Conservation (phyloP, 2,888 invertebrate genomes). For the Dryocosmus kuriphilus region DNA sequence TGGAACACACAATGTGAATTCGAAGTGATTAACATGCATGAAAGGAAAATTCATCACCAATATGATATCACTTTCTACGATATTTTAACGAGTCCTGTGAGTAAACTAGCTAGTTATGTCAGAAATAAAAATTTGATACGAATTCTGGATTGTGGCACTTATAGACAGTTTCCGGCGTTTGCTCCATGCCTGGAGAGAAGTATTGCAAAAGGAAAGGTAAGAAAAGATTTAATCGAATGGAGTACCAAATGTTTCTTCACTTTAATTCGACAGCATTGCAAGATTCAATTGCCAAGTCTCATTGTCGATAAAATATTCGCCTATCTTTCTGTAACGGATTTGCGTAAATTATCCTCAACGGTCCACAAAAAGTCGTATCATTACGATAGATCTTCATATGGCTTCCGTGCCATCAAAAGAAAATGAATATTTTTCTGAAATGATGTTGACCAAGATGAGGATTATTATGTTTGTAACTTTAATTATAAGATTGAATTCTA, state of each 20-base stretch:
- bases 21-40: too few species aligned
- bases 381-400: neutral
- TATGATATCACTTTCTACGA: too few species aligned
- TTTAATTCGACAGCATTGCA: neutral
- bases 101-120: too few species aligned
- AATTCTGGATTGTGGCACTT: neutral
- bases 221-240: neutral
- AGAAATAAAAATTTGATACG: neutral
- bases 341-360: constrained; percentile 3
- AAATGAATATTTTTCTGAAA: neutral
- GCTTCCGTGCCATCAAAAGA: accelerated
- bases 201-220: neutral
- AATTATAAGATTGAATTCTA: too few species aligned
- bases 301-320: constrained; percentile 11
- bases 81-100: too few species aligned
- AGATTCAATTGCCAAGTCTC: neutral
- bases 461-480: too few species aligned
- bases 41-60: too few species aligned
- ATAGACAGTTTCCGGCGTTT: neutral
- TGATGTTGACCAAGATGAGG: too few species aligned
- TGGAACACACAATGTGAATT: too few species aligned
- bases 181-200: neutral
- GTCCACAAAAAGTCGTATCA: neutral
- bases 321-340: neutral
- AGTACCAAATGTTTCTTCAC: neutral